Base-by-base conservation (phyloP, 1,140 invertebrate species). In the Drosophila oshimai region DNA sequence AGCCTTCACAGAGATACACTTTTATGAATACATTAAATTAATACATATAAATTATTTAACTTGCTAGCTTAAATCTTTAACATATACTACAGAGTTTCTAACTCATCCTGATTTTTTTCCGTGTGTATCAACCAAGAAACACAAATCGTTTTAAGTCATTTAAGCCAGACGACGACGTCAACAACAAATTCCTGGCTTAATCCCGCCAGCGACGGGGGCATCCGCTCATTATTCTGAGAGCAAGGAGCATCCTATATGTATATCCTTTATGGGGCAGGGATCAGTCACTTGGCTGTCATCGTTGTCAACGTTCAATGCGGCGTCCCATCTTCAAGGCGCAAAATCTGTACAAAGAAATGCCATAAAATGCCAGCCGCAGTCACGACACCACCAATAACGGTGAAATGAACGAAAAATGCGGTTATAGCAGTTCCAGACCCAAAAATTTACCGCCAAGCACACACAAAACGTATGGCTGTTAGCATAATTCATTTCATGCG, bases 331-430 rank as follows among this genome's bases (percentile, higher is more conserved):
- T n/a, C 31, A 55, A 73, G 70, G 69, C 70, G 26, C 69, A 73
- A 73, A 70, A 73, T 73, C 70, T 54, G 47, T 50, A 55, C 69
- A 64, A 64, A 73, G 70, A 73, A 73, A 73, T 73, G 70, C 57
- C 69, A 73, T 73, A 73, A 73, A 73, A 73, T 22, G 57, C 33
- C 69, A 60, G 24, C 45, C 58, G 45, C 65, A 69, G 46, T 62
- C 68, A 47, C 57, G 58, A 73, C 44, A 61, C 42, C 58, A n/a
- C 70, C 18, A 69, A 61, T 64, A 72, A 72, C 24, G 69, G 15
- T 50, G 37, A 73, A 73, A 55, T 64, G 29, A 73, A 73, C 49
- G 58, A 64, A 64, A 72, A 73, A 73, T 73, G 70, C 24, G 70
- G 70, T 45, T 64, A 73, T 53, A 17, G 26, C 68, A 51, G 41